Evolutionary conservation across 2,888 invertebrate genomes (phyloP).

Genomic region (Drosophila merina): DNA sequence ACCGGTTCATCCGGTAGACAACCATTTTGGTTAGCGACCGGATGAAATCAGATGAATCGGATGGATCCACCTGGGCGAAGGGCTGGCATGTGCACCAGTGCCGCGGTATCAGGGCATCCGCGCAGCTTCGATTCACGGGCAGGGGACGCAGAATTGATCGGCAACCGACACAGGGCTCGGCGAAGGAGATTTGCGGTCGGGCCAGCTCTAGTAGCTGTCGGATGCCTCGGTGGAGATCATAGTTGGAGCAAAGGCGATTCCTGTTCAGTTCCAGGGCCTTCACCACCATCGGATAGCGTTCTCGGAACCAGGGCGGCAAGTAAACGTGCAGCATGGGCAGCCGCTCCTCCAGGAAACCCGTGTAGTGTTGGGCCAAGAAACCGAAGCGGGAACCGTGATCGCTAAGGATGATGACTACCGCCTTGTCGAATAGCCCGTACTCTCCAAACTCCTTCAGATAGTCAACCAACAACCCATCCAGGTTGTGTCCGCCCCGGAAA

Average conservation of each 20-base stretch:
- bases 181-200: neutral
- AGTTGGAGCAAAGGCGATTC: conserved; percentile 88
- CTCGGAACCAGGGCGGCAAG: conserved; percentile 87
- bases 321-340: conserved; percentile 89
- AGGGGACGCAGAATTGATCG: conserved; percentile 63
- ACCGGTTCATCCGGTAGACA: conserved; percentile 51
- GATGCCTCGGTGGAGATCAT: conserved; percentile 86
- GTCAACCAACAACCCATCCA: conserved; percentile 86
- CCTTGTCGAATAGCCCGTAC: conserved; percentile 14
- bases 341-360: conserved; percentile 90
- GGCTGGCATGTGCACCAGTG: conserved; percentile 90
- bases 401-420: conserved; percentile 89
- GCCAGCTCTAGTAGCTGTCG: conserved; percentile 4
- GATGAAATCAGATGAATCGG: conserved; percentile 19
- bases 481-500: conserved; percentile 86
- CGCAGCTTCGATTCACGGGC: conserved; percentile 86
- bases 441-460: conserved; percentile 85
- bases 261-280: conserved; percentile 86
- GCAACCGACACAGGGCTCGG: conserved; percentile 84
- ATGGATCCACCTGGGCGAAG: conserved; percentile 60
- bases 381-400: conserved; percentile 91
- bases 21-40: conserved; percentile 73
- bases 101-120: conserved; percentile 86
- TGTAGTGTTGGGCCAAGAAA: conserved; percentile 86
- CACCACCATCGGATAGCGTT: conserved; percentile 84